phyloP scores from a whole-genome alignment of 2,888 invertebrate genomes.

The Formica aserva region DNA sequence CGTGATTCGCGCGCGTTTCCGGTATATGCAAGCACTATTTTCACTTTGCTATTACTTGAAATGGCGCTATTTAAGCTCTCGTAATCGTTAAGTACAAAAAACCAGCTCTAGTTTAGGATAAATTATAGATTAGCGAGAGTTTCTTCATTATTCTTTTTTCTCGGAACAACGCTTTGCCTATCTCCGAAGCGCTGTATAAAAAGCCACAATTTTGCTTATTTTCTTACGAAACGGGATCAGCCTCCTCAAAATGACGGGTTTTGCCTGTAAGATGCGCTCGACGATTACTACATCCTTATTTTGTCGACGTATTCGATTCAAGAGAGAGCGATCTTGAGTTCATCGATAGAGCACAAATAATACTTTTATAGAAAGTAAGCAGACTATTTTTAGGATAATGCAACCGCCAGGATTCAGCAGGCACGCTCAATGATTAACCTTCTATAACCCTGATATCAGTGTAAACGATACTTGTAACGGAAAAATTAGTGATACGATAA shows the following conservation, averaged over 20 bases:
- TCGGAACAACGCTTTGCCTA: constrained; percentile 53
- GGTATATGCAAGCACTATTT: constrained; percentile 19
- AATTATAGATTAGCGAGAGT: constrained; percentile 27
- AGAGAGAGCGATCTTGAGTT: constrained; percentile 6
- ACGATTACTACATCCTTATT: constrained; percentile 8
- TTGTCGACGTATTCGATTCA: constrained; percentile 14
- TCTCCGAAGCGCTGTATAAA: constrained; percentile 43
- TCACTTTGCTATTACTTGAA: constrained; percentile 33
- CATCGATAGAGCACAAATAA: constrained; percentile 27
- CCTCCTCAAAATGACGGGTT: neutral
- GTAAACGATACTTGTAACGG: neutral
- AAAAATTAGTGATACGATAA: neutral
- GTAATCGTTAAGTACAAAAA: constrained; percentile 52
- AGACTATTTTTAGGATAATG: constrained; percentile 5
- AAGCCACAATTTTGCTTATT: constrained; percentile 31
- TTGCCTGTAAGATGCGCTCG: neutral
- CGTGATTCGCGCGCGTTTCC: constrained; percentile 15
- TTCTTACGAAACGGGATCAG: constrained; percentile 33
- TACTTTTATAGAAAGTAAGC: constrained; percentile 1
- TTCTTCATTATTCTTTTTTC: constrained; percentile 10
- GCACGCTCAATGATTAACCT: constrained; percentile 25
- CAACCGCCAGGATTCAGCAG: neutral
- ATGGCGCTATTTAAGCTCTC: constrained; percentile 50
- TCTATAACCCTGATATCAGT: constrained; percentile 7
- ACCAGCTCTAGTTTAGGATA: constrained; percentile 28